Evolutionary conservation across 1,140 invertebrate species (phyloP).

Genomic region (Sweltsa coloradensis): DNA sequence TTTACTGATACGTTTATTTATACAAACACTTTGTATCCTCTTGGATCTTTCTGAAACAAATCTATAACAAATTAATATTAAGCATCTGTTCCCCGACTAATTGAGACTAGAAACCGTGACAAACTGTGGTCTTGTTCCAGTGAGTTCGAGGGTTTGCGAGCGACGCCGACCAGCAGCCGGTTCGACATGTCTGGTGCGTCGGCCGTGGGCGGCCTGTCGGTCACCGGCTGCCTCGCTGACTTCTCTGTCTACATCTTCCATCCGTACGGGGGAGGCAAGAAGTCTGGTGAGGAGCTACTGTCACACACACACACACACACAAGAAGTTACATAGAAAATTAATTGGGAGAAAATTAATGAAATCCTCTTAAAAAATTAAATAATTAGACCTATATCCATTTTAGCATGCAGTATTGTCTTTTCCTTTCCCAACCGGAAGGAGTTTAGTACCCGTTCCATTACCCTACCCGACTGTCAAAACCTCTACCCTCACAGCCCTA

Average conservation of each 20-base stretch:
- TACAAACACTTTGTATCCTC: too few species aligned
- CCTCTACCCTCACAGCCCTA: too few species aligned
- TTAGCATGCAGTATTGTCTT: neutral
- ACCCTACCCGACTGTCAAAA: too few species aligned
- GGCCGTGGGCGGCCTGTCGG: slow-evolving; percentile 75
- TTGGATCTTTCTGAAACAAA: neutral
- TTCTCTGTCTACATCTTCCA: slow-evolving; percentile 98
- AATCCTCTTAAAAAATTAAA: neutral
- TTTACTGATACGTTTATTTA: too few species aligned
- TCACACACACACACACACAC: too few species aligned
- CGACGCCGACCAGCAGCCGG: neutral
- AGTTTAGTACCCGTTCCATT: neutral
- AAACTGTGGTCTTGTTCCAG: neutral
- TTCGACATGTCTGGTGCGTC: slow-evolving; percentile 31
- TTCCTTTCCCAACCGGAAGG: neutral
- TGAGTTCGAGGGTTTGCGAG: neutral
- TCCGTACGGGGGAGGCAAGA: slow-evolving; percentile 85
- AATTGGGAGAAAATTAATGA: neutral
- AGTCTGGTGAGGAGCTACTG: too few species aligned
- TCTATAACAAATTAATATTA: neutral
- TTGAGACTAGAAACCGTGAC: neutral
- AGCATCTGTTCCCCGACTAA: neutral
- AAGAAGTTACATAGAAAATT: neutral
- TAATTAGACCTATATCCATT: neutral
- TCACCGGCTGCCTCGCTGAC: slow-evolving; percentile 88